phyloP scores from a whole-genome alignment of 2,113 vertebrate species.

The Meriones unguiculatus region DNA sequence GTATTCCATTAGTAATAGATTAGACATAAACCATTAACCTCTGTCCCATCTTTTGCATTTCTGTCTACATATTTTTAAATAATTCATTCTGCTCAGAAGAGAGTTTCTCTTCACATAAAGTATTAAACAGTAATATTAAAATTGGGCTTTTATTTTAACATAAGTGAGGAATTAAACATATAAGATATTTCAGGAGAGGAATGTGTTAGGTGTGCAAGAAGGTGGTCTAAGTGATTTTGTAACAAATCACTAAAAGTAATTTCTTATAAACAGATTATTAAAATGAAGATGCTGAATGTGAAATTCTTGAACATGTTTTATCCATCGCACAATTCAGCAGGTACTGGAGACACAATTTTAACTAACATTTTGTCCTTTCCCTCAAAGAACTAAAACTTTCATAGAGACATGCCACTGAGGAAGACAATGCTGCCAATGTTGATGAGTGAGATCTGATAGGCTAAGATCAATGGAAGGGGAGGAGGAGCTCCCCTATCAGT shows the following conservation, averaged over 20 bases:
- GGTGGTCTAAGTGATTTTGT: not conserved
- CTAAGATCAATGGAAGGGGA: too few relatives aligned
- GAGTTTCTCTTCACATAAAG: not conserved
- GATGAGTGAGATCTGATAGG: too few relatives aligned
- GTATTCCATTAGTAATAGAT: not conserved
- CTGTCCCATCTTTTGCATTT: not conserved
- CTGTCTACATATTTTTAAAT: not conserved
- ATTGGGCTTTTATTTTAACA: not conserved
- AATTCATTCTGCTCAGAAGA: not conserved
- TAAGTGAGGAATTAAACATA: not conserved
- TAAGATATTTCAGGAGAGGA: not conserved
- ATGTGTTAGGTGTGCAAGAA: accelerated
- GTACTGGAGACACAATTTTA: not conserved
- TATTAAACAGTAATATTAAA: not conserved
- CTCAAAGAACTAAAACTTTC: not conserved
- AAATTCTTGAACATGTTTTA: not conserved
- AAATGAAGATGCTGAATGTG: not conserved
- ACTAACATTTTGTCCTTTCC: not conserved
- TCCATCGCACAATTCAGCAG: not conserved
- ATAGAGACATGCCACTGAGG: not conserved
- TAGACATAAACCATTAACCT: not conserved
- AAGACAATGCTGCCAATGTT: too few relatives aligned
- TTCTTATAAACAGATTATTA: not conserved
- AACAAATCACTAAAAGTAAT: not conserved
- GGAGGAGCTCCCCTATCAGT: too few relatives aligned